A percentile compares a stretch with the other conserved stretches of the same genome.
Evolutionary conservation across 2,888 invertebrate genomes (phyloP).

Genomic region (Cantharis flavilabris): DNA sequence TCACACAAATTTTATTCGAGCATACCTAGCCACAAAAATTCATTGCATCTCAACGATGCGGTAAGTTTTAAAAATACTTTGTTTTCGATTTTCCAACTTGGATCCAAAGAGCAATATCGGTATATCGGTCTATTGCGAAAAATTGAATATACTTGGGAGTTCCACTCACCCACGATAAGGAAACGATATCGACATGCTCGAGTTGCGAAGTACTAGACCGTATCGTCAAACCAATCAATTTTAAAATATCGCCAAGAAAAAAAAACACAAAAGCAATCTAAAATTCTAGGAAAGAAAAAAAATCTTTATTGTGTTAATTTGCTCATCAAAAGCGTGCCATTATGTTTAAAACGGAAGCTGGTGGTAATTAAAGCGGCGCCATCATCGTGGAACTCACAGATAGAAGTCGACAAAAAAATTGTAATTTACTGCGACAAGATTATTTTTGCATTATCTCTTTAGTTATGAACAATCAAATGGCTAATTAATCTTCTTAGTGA

Average conservation of each 20-base stretch:
- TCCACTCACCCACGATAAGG: background rate
- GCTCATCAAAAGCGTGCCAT: conserved; percentile 29
- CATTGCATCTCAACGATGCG: background rate
- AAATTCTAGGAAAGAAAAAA: background rate
- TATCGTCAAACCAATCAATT: background rate
- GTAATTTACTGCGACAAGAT: background rate
- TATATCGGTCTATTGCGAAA: background rate
- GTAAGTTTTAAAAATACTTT: background rate
- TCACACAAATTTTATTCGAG: background rate
- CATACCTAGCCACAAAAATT: background rate
- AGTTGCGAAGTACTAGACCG: background rate
- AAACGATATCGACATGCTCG: background rate
- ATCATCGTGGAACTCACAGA: conserved; percentile 12
- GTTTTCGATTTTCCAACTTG: background rate
- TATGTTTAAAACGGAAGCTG: conserved; percentile 39
- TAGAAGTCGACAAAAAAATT: conserved; percentile 11
- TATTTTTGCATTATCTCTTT: background rate
- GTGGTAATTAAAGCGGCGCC: conserved; percentile 39
- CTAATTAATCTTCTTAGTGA: background rate
- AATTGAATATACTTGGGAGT: background rate
- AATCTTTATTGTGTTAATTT: conserved; percentile 16
- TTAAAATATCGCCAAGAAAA: background rate
- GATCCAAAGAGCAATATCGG: background rate
- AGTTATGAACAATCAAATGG: background rate
- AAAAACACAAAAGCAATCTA: background rate